Percentiles rank a stretch among this genome's conserved stretches.
Conservation (phyloP, 2,888 invertebrate species). For the Agriopis leucophaearia region DNA sequence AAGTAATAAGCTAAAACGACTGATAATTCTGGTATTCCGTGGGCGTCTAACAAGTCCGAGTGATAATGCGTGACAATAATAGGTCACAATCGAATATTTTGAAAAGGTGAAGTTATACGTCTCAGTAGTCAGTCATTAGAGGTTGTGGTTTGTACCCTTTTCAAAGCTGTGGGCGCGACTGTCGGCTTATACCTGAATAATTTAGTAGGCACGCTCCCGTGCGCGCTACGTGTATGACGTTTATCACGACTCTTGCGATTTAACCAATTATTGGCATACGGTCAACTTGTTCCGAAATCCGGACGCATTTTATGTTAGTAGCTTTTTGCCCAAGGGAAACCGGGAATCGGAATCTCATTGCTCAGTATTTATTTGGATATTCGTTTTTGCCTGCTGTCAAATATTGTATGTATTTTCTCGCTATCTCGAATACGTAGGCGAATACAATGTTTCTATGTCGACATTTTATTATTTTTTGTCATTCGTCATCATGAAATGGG, state of each 20-base stretch:
- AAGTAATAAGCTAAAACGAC: constrained; percentile 14
- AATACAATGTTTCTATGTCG: constrained; percentile 34
- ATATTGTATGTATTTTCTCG: constrained; percentile 42
- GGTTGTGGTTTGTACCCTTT: constrained; percentile 66
- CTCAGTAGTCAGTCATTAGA: constrained; percentile 60
- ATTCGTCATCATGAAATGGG: constrained; percentile 35
- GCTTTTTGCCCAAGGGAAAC: constrained; percentile 29
- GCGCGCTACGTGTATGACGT: constrained; percentile 59
- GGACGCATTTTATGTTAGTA: constrained; percentile 36
- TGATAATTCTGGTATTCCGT: constrained; percentile 18
- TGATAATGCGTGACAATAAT: constrained; percentile 29
- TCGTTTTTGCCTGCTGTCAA: constrained; percentile 37
- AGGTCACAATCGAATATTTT: constrained; percentile 40
- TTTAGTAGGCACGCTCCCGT: constrained; percentile 63
- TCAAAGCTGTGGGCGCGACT: constrained; percentile 67
- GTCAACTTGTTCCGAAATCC: constrained; percentile 34
- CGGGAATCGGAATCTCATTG: constrained; percentile 37
- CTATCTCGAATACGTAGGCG: constrained; percentile 28
- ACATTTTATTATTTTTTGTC: constrained; percentile 38
- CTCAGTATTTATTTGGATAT: constrained; percentile 42
- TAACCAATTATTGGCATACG: constrained; percentile 53
- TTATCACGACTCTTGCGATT: constrained; percentile 56
- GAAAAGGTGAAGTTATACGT: constrained; percentile 47
- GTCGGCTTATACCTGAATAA: constrained; percentile 71
- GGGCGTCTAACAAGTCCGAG: not conserved